phyloP scores from a whole-genome alignment of 2,113 vertebrate genomes.

The Austrofundulus limnaeus region DNA sequence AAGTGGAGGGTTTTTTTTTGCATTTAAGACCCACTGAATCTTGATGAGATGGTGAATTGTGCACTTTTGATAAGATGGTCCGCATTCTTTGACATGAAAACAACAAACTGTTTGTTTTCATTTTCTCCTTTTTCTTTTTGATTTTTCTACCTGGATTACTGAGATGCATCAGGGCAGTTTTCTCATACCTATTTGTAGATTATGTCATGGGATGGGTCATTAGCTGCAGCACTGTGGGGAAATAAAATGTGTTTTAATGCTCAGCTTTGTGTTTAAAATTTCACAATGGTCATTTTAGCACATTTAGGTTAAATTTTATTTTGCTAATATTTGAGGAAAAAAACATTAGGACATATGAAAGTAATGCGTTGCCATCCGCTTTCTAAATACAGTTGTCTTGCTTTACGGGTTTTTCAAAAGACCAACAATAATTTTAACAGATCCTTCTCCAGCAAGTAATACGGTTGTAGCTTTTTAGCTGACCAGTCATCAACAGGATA shows the following conservation, averaged over 20 bases:
- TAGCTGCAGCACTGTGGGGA: neutral
- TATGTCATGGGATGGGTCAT: neutral
- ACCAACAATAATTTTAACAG: neutral
- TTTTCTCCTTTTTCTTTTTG: no score
- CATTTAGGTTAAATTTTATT: neutral
- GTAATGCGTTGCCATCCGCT: no score
- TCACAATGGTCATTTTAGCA: neutral
- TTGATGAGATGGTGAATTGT: no score
- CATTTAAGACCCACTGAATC: no score
- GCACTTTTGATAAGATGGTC: no score
- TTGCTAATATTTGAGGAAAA: no score
- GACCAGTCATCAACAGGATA: conserved; percentile 30
- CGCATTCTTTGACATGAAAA: neutral
- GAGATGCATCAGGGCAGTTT: no score
- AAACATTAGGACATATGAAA: neutral
- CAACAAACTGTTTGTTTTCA: no score
- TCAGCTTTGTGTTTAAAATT: no score
- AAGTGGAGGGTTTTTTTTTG: no score
- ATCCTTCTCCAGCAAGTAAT: conserved; percentile 26
- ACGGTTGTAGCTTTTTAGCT: conserved; percentile 10
- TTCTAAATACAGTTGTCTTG: neutral
- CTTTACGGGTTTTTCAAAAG: neutral
- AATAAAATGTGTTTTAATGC: no score
- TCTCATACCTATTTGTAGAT: neutral
- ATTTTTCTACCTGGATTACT: no score